Percentiles rank a stretch among this genome's conserved stretches.
Conservation (phyloP, 2,113 vertebrate genomes). For the Corydoras sp. region DNA sequence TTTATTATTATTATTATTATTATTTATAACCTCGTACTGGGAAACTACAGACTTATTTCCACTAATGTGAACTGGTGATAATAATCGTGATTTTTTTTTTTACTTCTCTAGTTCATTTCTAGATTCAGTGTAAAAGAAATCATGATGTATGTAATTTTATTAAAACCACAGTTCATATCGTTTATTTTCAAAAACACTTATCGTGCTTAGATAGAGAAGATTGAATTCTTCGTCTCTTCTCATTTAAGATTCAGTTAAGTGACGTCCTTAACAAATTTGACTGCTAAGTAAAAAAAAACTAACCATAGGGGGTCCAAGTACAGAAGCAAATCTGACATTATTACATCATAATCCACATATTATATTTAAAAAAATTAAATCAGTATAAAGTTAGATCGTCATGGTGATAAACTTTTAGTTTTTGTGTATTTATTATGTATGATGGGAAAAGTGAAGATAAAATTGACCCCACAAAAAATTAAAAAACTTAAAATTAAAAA, state of each 20-base stretch:
- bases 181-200: no score
- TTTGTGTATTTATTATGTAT: no score
- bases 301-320: not conserved
- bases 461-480: no score
- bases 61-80: not conserved
- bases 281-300: not conserved
- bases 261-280: not conserved
- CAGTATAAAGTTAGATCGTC: no score
- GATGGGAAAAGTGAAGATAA: no score
- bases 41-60: not conserved
- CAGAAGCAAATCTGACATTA: not conserved
- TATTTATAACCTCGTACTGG: not conserved
- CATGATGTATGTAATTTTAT: not conserved
- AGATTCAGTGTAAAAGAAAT: slow-evolving; percentile 24
- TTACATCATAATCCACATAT: not conserved
- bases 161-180: no score
- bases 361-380: no score
- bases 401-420: no score
- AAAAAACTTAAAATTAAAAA: no score
- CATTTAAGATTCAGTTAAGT: not conserved
- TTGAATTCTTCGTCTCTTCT: not conserved
- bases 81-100: slow-evolving; percentile 26
- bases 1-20: not conserved
- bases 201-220: no score
- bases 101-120: slow-evolving; percentile 27